Percentiles rank a stretch among this genome's conserved stretches.
Evolutionary conservation across 2,888 invertebrate species (phyloP).

Genomic region (Glomeris marginata): DNA sequence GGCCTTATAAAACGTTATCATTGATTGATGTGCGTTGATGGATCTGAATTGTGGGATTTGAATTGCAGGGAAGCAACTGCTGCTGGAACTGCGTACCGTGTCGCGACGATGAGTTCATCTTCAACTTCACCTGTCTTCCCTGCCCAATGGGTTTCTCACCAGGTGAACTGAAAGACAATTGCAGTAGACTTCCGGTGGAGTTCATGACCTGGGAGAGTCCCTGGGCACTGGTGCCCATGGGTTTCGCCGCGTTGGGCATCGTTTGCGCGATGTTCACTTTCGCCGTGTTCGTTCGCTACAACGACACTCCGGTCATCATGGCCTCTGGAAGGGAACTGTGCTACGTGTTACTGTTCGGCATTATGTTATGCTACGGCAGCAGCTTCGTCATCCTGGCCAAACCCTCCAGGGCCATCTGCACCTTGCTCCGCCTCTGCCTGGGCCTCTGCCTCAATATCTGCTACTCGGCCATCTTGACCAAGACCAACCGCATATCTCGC

Average conservation of each 20-base stretch:
- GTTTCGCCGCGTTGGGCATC: slow-evolving; percentile 45
- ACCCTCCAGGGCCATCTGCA: slow-evolving; percentile 48
- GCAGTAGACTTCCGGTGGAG: slow-evolving; percentile 41
- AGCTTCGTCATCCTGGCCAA: slow-evolving; percentile 53
- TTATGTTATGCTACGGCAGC: slow-evolving; percentile 51
- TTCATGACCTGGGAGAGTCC: slow-evolving; percentile 46
- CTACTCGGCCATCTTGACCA: slow-evolving; percentile 58
- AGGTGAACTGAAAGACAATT: slow-evolving; percentile 35
- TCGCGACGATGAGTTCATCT: slow-evolving; percentile 43
- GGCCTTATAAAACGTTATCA: too few species aligned
- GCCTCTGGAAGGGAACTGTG: slow-evolving; percentile 63
- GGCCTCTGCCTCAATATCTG: slow-evolving; percentile 56
- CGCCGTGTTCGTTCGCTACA: slow-evolving; percentile 45
- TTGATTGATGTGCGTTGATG: too few species aligned
- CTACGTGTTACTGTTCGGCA: slow-evolving; percentile 54
- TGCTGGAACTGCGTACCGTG: slow-evolving; percentile 57
- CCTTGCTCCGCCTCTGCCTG: slow-evolving; percentile 46
- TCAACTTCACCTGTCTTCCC: slow-evolving; percentile 43
- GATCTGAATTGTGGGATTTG: too few species aligned
- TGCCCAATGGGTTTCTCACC: slow-evolving; percentile 42
- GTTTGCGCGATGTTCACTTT: slow-evolving; percentile 44
- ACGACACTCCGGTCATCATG: slow-evolving; percentile 54
- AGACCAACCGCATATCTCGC: slow-evolving; percentile 56
- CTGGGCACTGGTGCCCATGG: slow-evolving; percentile 49
- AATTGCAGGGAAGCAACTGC: slow-evolving; percentile 35